Percentiles rank a stretch among this genome's conserved stretches.
phyloP scores from a whole-genome alignment of 2,888 invertebrate genomes.

The Julus scandinavius region DNA sequence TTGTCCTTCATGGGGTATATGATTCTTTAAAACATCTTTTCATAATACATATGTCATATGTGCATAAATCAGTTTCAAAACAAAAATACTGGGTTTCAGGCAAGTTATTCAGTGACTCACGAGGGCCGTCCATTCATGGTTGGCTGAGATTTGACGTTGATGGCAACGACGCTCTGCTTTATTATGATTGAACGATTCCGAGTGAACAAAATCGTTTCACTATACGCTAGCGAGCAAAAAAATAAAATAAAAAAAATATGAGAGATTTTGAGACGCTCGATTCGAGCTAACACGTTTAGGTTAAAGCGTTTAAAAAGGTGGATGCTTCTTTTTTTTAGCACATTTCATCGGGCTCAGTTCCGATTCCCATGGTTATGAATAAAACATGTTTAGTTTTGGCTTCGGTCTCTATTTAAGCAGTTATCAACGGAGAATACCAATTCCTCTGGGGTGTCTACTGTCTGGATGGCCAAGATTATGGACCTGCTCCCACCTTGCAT shows the following conservation, averaged over 20 bases:
- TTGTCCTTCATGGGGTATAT: too few relatives aligned
- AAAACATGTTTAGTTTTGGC: slow-evolving; percentile 6
- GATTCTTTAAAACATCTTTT: too few relatives aligned
- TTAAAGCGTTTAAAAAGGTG: slow-evolving; percentile 38
- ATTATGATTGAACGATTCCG: slow-evolving; percentile 17
- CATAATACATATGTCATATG: not conserved
- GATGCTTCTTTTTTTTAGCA: not conserved
- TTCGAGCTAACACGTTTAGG: slow-evolving; percentile 7
- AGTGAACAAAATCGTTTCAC: not conserved
- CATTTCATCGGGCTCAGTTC: not conserved
- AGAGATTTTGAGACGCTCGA: not conserved
- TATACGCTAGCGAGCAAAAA: not conserved
- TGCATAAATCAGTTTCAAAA: too few relatives aligned
- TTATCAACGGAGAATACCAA: not conserved
- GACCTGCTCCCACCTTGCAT: too few relatives aligned
- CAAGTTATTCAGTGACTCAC: too few relatives aligned
- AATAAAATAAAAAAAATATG: not conserved
- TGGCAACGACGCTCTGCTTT: not conserved
- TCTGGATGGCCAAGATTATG: not conserved
- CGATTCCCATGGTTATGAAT: slow-evolving; percentile 4
- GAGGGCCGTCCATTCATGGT: slow-evolving; percentile 19
- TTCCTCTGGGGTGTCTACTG: not conserved
- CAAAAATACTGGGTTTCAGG: not conserved
- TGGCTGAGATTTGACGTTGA: not conserved
- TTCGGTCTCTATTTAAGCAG: not conserved